These are phyloP conservation scores for Crocidura indochinensis DNA, from an alignment of 2,797 vertebrate genomes.

Conservation along the genomic window DNA sequence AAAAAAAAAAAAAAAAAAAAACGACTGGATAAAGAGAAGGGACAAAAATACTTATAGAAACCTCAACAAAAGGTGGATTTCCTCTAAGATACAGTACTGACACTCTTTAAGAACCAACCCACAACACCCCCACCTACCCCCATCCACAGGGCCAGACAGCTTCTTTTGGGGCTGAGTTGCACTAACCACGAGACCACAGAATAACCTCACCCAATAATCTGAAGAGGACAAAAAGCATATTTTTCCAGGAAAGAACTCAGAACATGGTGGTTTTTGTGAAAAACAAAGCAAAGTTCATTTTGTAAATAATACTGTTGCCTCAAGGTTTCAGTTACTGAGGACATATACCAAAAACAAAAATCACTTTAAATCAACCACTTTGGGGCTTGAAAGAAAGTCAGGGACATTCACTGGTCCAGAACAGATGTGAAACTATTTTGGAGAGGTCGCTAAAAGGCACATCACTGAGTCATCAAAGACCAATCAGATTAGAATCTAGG, in stretches of 20 bases:
- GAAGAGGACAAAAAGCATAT: not conserved
- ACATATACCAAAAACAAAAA: not conserved
- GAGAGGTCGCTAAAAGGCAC: slow-evolving; percentile 7
- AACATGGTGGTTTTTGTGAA: slow-evolving; percentile 54
- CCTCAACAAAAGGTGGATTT: not conserved
- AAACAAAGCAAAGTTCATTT: slow-evolving; percentile 68
- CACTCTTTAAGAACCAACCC: not conserved
- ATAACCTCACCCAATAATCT: slow-evolving; percentile 31
- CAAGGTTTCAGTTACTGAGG: slow-evolving; percentile 29
- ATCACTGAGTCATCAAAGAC: not conserved
- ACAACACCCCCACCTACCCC: not conserved
- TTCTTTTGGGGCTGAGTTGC: not conserved
- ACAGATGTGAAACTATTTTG: not conserved
- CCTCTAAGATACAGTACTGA: not conserved
- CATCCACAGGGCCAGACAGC: not conserved
- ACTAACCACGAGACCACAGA: not conserved
- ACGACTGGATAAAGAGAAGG: no score
- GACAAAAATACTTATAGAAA: not conserved
- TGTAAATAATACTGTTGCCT: slow-evolving; percentile 46
- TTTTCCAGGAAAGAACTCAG: slow-evolving; percentile 70
- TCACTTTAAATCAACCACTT: slow-evolving; percentile 39
- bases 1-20: no score
- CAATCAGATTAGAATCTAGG: not conserved
- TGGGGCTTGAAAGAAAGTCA: slow-evolving; percentile 7
- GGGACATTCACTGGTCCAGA: not conserved